Base-by-base conservation (phyloP, 2,113 vertebrate genomes). In the Pygoscelis adeliae region DNA sequence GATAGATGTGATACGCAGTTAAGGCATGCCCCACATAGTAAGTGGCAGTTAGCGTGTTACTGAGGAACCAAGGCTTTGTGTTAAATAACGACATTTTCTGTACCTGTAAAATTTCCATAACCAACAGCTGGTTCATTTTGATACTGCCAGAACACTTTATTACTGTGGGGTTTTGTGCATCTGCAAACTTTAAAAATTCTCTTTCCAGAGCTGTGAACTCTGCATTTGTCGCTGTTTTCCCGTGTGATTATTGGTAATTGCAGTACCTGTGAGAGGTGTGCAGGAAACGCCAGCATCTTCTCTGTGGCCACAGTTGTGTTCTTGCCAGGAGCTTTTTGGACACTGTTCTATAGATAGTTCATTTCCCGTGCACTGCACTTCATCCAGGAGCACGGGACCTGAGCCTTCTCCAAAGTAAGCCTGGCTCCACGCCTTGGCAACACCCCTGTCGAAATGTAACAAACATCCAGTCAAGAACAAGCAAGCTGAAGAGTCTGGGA, bases 201-300 rank as follows among this genome's bases (percentile, higher is more conserved):
- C 21, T 71, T 76, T 62, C 21, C 46, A 67, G 65, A 85, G 46
- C 56, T 61, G 30, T 30, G 40, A 66, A 6, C 40, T 85, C 70
- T 55, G 70, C 38, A 9, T 62, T 84, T 83, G 50, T 36, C 38
- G n/a, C 17, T 3, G 4, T 42, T 83, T 27, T 49, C 17, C 38
- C 18, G 5, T 12, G 38, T 65, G 42, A 6, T 27, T 62, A 9
- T 2, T 25, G 15, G 11, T 44, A 50, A 83, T 1, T 30, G 42
- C 58, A 73, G 38, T 98, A 99, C 99, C 99, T 98, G 98, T 98
- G 8, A 99, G 98, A 55, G 99, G 99, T 34, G 85, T 98, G 77
- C 99, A 99, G 93, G 99, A 99, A 66, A 99, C 99, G 0, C 99
- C 99, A 30, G 99, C 99, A 59, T 99, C 99, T 97, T 99, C 99